Base-by-base conservation (phyloP, 2,113 vertebrate species). In the Chionodraco myersi region DNA sequence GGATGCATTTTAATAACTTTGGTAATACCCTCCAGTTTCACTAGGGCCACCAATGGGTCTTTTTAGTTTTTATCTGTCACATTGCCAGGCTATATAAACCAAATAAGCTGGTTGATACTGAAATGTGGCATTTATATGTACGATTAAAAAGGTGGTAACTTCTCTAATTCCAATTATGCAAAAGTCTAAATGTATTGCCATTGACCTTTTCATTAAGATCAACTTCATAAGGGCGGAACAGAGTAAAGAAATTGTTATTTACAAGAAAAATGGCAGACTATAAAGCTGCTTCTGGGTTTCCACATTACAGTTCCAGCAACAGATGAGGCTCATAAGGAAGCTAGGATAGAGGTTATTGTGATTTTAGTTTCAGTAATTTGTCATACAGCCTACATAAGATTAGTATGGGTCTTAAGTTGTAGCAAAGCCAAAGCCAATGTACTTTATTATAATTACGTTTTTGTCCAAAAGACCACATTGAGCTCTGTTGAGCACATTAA, bases 401-500 rank as follows among this genome's bases (percentile, higher is more conserved):
- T 63, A 51, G 61, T 47, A 26, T 47, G 14, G 14, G 6, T 58
- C 1, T 47, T 72, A 26, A 34, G 34, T 49, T 44, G 34, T 13
- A n/a, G 1, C 1, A 12, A 8, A 7, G 10, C 6, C 53, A 26
- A 54, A 51, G 54, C 3, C 4, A 6, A 23, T 66, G 5, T 2
- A 13, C 16, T 72, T 68, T 57, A 60, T 77, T 23, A n/a, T 53
- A 12, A 49, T 64, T 18, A 63, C 4, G 54, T 47, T 53, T 45
- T 34, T 21, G n/a, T 14, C 30, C n/a, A 59, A 65, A 52, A 23
- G 14, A 26, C 4, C 13, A 34, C 16, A 62, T 73, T 66, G 48
- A 18, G 15, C 12, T n/a, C 10, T 60, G 8, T 34, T 53, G 56
- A 61, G 30, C 10, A 71, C 74, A 66, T 86, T 75, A 72, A 75